Percentiles rank a stretch among this genome's conserved stretches.
These are phyloP conservation scores for Telmatherina bonti DNA, from an alignment of 2,797 vertebrate genomes.

Conservation along the genomic window DNA sequence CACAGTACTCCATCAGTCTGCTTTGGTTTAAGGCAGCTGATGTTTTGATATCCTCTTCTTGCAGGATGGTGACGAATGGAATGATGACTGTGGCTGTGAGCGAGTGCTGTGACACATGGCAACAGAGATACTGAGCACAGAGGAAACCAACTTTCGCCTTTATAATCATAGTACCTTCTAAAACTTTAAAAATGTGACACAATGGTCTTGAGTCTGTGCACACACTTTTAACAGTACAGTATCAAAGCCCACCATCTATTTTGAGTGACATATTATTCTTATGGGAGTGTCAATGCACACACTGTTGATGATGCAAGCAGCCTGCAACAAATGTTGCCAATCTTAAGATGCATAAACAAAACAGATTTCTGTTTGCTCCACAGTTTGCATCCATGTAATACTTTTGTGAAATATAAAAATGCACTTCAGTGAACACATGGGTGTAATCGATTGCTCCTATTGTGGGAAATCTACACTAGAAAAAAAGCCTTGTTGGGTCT, in stretches of 20 bases:
- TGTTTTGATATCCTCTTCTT: constrained; percentile 47
- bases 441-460: neutral
- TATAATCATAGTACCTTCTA: constrained; percentile 46
- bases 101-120: constrained; percentile 3
- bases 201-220: constrained; percentile 57
- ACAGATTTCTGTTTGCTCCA: constrained; percentile 8
- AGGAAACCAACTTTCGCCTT: constrained; percentile 21
- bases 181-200: constrained; percentile 31
- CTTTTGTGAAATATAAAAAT: constrained; percentile 1
- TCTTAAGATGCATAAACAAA: constrained; percentile 49
- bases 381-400: constrained; percentile 11
- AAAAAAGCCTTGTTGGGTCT: no score
- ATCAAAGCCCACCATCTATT: constrained; percentile 62
- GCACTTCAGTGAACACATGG: neutral
- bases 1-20: neutral
- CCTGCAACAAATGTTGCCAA: constrained; percentile 66
- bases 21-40: constrained; percentile 16
- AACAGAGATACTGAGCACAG: no score
- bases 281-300: constrained; percentile 56
- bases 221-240: constrained; percentile 11
- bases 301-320: constrained; percentile 76
- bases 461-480: no score
- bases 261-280: constrained; percentile 67
- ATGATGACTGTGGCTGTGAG: constrained; percentile 14
- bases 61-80: constrained; percentile 20